phyloP scores from a whole-genome alignment of 2,888 invertebrate genomes.

The Merodon equestris region DNA sequence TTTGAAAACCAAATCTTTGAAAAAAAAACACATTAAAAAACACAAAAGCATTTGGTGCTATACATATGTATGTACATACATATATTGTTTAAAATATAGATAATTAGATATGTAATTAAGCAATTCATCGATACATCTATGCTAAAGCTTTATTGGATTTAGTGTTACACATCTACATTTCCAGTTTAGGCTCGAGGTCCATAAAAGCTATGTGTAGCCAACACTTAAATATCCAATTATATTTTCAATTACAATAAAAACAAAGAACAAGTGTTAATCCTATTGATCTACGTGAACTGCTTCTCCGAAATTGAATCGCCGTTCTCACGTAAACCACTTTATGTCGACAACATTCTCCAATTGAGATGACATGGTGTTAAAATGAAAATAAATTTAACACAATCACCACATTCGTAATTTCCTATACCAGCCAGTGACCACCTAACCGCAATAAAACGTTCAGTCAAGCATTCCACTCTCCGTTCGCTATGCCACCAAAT shows the following conservation, averaged over 20 bases:
- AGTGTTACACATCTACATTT: not conserved
- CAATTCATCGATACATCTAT: too few species aligned
- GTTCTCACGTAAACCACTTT: not conserved
- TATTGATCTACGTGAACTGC: not conserved
- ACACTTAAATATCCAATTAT: not conserved
- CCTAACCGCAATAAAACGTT: conserved; percentile 40
- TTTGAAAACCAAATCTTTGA: too few species aligned
- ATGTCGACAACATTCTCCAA: conserved; percentile 27
- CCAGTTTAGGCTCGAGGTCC: not conserved
- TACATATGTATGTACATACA: too few species aligned
- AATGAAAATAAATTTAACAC: conserved; percentile 53
- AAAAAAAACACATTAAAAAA: too few species aligned
- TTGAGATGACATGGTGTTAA: conserved; percentile 50
- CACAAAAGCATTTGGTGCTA: too few species aligned
- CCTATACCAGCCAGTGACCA: conserved; percentile 21
- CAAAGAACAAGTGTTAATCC: not conserved
- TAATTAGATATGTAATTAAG: too few species aligned
- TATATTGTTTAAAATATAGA: too few species aligned
- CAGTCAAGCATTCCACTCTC: conserved; percentile 29
- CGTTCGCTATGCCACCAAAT: conserved; percentile 4
- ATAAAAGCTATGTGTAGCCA: not conserved
- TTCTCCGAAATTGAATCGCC: not conserved
- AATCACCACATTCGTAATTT: conserved; percentile 31
- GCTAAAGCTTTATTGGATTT: not conserved
- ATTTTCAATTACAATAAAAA: not conserved